Evolutionary conservation across 2,113 vertebrate genomes (phyloP).

Genomic region (Ophiodon elongatus): DNA sequence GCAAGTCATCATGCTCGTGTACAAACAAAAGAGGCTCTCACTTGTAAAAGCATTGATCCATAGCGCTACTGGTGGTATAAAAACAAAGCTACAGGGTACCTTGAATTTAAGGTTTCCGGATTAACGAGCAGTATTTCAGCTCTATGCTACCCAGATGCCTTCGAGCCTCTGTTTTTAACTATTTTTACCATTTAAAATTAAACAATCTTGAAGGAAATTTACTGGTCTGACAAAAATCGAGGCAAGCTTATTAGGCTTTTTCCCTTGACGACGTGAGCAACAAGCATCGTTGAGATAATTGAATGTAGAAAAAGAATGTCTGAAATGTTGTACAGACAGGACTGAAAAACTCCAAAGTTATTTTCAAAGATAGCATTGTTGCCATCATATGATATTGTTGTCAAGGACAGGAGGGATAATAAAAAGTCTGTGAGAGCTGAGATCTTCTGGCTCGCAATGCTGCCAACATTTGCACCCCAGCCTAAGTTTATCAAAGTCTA

Average conservation of each 20-base stretch:
- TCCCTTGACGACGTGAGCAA: neutral
- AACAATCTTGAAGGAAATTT: neutral
- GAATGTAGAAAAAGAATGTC: neutral
- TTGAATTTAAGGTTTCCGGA: neutral
- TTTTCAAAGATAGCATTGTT: neutral
- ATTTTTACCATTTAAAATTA: neutral
- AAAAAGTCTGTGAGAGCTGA: constrained; percentile 12
- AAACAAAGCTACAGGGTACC: neutral
- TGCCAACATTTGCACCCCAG: constrained; percentile 26
- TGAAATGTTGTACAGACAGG: neutral
- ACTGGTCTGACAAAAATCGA: neutral
- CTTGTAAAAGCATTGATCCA: neutral
- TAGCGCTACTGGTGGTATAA: neutral
- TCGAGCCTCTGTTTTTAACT: neutral
- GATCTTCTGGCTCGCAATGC: constrained; percentile 5
- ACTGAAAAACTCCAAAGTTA: neutral
- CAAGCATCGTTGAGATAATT: neutral
- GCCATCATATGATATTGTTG: constrained; percentile 18
- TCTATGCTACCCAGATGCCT: neutral
- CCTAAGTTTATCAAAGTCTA: constrained; percentile 23
- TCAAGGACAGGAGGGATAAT: constrained; percentile 29
- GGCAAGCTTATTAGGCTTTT: neutral
- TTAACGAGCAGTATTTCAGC: neutral
- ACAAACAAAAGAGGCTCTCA: neutral
- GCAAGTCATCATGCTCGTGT: neutral